These are phyloP conservation scores for Nymphicus hollandicus DNA, from an alignment of 2,113 vertebrate species.

Conservation along the genomic window DNA sequence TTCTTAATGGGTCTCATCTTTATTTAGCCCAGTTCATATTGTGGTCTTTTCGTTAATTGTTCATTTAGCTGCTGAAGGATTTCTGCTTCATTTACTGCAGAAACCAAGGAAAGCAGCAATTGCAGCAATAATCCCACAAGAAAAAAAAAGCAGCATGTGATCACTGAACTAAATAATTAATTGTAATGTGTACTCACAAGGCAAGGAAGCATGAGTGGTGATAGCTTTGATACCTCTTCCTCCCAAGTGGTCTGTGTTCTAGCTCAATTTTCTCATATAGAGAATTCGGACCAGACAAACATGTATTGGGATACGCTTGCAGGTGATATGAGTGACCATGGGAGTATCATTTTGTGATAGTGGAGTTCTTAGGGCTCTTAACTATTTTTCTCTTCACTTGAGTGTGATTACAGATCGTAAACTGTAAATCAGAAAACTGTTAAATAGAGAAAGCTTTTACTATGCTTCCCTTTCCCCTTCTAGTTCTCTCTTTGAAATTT, in stretches of 20 bases:
- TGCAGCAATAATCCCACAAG: neutral
- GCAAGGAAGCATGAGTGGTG: neutral
- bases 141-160: neutral
- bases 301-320: fast-evolving
- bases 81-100: constrained; percentile 22
- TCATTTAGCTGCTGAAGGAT: constrained; percentile 1
- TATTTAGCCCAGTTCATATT: neutral
- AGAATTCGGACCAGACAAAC: neutral
- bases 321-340: neutral
- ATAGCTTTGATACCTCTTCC: neutral
- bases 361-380: neutral
- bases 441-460: neutral
- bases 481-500: neutral
- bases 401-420: fast-evolving
- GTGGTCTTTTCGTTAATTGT: constrained; percentile 31
- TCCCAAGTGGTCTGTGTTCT: neutral
- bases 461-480: neutral
- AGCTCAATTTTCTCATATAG: neutral
- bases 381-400: neutral
- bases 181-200: neutral
- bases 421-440: neutral
- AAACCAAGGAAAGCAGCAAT: neutral
- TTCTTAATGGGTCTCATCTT: constrained; percentile 16
- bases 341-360: neutral
- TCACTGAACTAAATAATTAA: neutral